Evolutionary conservation across 1,140 invertebrate genomes (phyloP).

Genomic region (Manduca sexta): DNA sequence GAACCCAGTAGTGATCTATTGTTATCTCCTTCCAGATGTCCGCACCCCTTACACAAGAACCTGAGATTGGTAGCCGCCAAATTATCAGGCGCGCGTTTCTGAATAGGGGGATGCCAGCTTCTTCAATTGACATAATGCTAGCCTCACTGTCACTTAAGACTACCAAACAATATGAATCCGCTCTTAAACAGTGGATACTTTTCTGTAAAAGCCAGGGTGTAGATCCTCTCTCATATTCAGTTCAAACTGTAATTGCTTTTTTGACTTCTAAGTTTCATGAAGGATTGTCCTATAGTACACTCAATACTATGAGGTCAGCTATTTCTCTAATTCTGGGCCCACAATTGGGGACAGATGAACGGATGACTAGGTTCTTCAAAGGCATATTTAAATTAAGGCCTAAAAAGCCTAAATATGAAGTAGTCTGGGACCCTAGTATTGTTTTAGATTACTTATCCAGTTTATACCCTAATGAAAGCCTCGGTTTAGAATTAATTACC

Average conservation of each 20-base stretch:
- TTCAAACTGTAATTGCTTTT: not conserved
- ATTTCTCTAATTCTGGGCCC: constrained; percentile 6
- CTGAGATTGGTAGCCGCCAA: constrained; percentile 10
- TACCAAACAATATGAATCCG: constrained; percentile 32
- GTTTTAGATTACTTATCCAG: constrained; percentile 9
- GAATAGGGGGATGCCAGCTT: constrained; percentile 12
- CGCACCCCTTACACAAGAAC: constrained; percentile 2
- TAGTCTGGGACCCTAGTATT: constrained; percentile 5
- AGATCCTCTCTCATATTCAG: not conserved
- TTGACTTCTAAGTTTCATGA: not conserved
- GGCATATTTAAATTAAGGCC: constrained; percentile 23
- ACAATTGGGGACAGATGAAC: not conserved
- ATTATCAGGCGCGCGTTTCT: constrained; percentile 21
- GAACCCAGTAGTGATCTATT: not conserved
- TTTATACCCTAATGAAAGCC: constrained; percentile 13
- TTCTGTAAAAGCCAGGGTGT: constrained; percentile 6
- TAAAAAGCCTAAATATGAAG: constrained; percentile 20
- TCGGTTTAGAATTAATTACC: constrained; percentile 2
- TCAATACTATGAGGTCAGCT: constrained; percentile 10
- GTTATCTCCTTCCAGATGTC: constrained; percentile 7
- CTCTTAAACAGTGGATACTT: constrained; percentile 9
- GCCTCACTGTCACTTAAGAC: constrained; percentile 25
- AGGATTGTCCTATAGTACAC: constrained; percentile 2
- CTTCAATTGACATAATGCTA: constrained; percentile 17
- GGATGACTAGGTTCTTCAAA: constrained; percentile 25